Evolutionary conservation across 1,140 invertebrate species (phyloP), one percentile per base, ranked within the genome.

Genomic region (Sycophila sp.): DNA sequence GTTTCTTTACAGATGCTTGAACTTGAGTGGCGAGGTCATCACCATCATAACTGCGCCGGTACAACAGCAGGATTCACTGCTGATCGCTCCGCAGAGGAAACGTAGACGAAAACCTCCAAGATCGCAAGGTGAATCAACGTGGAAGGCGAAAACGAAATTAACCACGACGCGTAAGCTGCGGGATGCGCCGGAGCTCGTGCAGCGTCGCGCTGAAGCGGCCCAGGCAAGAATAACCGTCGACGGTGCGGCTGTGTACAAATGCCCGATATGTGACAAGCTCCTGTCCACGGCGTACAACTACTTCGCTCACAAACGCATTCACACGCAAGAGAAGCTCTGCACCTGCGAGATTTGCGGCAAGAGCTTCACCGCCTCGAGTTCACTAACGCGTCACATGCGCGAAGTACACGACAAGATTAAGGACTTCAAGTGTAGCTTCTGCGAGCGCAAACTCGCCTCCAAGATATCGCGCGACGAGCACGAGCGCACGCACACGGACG

Each of bases 401-500:
- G 65, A 76, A 3, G 76, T 79, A 15, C 83, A 87, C 42, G 68
- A 73, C 0, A 71, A 75, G 8, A 62, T 78, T 40, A 83, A 81
- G 60, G 73, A 77, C 13, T 83, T 77, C 47, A 28, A 64, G 0
- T 86, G 85, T 53, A 73, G 77, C 4, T 45, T 77, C 28, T 87
- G 85, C 71, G 76, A 68, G 0, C 77, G 80, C 42, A 45, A 36
- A 26, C 71, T 81, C 8, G 75, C 77, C 3, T 77, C 80, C 10
- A 78, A 69, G 45, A 63, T 72, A 6, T 73, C 67, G 0, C 51
- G 60, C 47, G 62, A 71, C 56, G 59, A 66, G 32, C 69, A 71
- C 26, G 15, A 71, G 22, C 24, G 63, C 13, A 65, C 58, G 0
- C 91, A 92, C 78, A 90, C 89, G 2, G 92, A 93, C 0, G 91